Base-by-base conservation (phyloP, 23 tunicate genomes). In the Phallusia fumigata region DNA sequence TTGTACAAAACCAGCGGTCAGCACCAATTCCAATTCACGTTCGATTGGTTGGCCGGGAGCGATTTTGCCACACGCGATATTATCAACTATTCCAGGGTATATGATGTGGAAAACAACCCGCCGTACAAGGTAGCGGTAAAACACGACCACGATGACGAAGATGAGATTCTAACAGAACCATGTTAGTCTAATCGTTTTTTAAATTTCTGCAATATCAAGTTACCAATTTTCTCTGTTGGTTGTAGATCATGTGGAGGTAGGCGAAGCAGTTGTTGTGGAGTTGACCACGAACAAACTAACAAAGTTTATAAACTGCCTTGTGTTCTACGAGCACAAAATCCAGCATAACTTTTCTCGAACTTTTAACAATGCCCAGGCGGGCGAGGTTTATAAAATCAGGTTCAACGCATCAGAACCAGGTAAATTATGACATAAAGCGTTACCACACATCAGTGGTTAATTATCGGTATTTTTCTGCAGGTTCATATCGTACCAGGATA, bases 71-170 rank as follows among this genome's bases (percentile, higher is more conserved):
- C 79, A 12, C 40, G 73, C 8, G 79, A 83, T 6, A 28, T 83
- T 33, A 28, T 21, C 18, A 77, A 77, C 36, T 52, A 83, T 58
- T 19, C 79, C 18, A 74, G 64, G 18, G 86, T 83, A 3, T 74
- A 83, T 45, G 86, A 83, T 69, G 74, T 83, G 31, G 49, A 45
- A 12, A 22, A 24, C 22, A 74, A 74, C 69, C 86, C 86, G 18
- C 86, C 84, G 26, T 74, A 53, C 19, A 26, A 28, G 3, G 18
- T 81, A 3, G 19, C 30, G 34, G 3, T 81, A 26, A 18, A 33
- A 34, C 35, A 65, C 5, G 65, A 81, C 52, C 45, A 81, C 28
- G 53, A 81, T 16, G 53, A 18, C 6, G n/a, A n/a, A n/a, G 21
- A 81, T n/a, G 32, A 35, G 15, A 31, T 65, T 18, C 52, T 22